Evolutionary conservation across 2,797 vertebrate species (phyloP).

Genomic region (Leuciscus waleckii): DNA sequence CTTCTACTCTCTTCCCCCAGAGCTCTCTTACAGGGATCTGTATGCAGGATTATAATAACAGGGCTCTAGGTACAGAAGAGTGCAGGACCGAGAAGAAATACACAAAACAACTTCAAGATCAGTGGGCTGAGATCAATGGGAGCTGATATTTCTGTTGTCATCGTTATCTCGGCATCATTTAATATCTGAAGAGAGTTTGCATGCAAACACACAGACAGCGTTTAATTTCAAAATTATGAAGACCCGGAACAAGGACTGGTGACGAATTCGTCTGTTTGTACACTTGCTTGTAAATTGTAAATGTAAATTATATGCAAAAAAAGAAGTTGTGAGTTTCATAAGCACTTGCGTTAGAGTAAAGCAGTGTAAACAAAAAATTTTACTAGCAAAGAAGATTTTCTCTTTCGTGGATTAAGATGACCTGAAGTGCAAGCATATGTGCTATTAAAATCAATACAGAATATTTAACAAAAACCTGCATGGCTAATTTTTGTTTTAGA

Average conservation of each 20-base stretch:
- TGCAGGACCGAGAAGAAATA: constrained; percentile 20
- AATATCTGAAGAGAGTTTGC: constrained; percentile 25
- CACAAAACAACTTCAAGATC: constrained; percentile 38
- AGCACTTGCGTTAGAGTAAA: not conserved
- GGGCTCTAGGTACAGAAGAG: constrained; percentile 40
- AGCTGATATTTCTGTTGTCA: constrained; percentile 44
- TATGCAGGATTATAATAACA: constrained; percentile 48
- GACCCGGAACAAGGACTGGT: not conserved
- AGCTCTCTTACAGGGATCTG: constrained; percentile 35
- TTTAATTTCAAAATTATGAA: constrained; percentile 18
- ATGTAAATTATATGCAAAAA: not conserved
- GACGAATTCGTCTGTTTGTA: not conserved
- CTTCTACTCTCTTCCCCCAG: constrained; percentile 48
- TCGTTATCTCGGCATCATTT: constrained; percentile 47
- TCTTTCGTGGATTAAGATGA: not conserved
- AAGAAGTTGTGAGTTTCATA: not conserved
- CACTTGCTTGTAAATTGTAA: not conserved
- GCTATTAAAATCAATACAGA: not conserved
- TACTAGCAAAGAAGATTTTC: not conserved
- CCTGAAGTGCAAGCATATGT: not conserved
- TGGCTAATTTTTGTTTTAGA: not conserved
- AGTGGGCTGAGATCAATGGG: constrained; percentile 38
- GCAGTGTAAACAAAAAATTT: not conserved
- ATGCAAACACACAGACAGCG: not conserved
- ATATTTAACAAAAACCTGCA: not conserved